phyloP scores from a whole-genome alignment of 1,140 invertebrate species.

The Ptiloglossa arizonensis region DNA sequence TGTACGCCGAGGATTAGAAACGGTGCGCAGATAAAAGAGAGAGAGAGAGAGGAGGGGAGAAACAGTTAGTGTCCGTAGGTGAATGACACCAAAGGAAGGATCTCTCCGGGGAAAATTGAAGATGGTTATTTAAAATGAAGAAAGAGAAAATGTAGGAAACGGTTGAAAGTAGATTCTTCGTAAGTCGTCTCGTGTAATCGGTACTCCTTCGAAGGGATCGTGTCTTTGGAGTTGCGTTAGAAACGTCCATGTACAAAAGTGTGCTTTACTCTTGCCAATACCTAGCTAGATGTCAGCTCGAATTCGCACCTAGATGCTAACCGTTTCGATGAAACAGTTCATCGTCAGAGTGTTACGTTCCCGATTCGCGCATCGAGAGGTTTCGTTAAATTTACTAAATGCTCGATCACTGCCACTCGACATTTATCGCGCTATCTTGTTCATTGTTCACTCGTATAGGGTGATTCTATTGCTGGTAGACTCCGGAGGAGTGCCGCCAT shows the following conservation, averaged over 20 bases:
- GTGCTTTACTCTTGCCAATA: conserved; percentile 78
- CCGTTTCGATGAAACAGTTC: conserved; percentile 19
- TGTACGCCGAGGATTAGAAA: conserved; percentile 27
- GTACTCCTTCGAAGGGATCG: background rate
- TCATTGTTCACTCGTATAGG: no score
- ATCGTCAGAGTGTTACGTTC: conserved; percentile 22
- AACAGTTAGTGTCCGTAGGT: conserved; percentile 45
- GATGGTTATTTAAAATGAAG: no score
- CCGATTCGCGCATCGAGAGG: background rate
- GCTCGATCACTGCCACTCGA: conserved; percentile 14
- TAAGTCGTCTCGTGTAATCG: no score
- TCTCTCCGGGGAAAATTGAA: no score
- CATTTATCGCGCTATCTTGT: no score
- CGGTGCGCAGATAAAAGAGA: no score
- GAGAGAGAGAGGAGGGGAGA: background rate
- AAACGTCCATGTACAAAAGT: conserved; percentile 77
- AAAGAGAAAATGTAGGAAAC: no score
- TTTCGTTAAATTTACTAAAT: background rate
- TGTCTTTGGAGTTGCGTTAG: conserved; percentile 53
- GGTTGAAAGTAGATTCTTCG: no score
- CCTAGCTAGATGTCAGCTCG: conserved; percentile 49
- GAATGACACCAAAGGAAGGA: conserved; percentile 13
- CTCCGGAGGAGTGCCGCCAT: no score
- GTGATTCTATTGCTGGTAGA: no score
- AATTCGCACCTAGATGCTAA: conserved; percentile 37